Evolutionary conservation across 1,140 invertebrate species (phyloP).

Genomic region (Drosophila funebris): DNA sequence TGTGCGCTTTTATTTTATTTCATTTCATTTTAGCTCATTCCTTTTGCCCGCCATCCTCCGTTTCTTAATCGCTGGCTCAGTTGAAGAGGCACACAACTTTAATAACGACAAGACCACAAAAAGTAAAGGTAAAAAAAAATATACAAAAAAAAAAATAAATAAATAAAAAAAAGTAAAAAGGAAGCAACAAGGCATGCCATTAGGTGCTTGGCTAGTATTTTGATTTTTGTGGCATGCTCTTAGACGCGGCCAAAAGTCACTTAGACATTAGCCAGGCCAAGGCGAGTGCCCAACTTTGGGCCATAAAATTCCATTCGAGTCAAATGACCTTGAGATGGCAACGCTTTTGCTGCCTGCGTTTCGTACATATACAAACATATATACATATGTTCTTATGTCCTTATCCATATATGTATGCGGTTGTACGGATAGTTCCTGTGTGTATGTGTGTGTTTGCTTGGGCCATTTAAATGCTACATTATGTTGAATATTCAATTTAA

Average conservation of each 20-base stretch:
- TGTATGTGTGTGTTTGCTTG: constrained; percentile 41
- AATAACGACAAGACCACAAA: constrained; percentile 39
- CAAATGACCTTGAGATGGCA: constrained; percentile 39
- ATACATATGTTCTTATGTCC: not conserved
- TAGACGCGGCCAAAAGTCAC: constrained; percentile 34
- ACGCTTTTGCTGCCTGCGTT: constrained; percentile 8
- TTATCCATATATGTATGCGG: not conserved
- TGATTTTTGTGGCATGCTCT: constrained; percentile 38
- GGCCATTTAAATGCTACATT: constrained; percentile 79
- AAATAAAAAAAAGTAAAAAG: not conserved
- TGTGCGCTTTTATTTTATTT: constrained; percentile 26
- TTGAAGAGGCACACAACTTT: constrained; percentile 43
- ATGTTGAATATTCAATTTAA: constrained; percentile 81
- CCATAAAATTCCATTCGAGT: constrained; percentile 36
- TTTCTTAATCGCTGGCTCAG: constrained; percentile 46
- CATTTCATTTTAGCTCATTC: constrained; percentile 1
- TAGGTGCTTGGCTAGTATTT: constrained; percentile 38
- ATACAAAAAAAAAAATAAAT: not conserved
- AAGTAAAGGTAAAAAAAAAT: not conserved
- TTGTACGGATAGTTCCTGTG: constrained; percentile 20
- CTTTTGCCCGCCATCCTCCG: not conserved
- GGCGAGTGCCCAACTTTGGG: constrained; percentile 12
- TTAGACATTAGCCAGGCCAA: constrained; percentile 35
- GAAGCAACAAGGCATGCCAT: constrained; percentile 35
- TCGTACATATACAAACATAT: not conserved